Base-by-base conservation (phyloP, 2,113 vertebrate genomes). In the Motacilla alba region DNA sequence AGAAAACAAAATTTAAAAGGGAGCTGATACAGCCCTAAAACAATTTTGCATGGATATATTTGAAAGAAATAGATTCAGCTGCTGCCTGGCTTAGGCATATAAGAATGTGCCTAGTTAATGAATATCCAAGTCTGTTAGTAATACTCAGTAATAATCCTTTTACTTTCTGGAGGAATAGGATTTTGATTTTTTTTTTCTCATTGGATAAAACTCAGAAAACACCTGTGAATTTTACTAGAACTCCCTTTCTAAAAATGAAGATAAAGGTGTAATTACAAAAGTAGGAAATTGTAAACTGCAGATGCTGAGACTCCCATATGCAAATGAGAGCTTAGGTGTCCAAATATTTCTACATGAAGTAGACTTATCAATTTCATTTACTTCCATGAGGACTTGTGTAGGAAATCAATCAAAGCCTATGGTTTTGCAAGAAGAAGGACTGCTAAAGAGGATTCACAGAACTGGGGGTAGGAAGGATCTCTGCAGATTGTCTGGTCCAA, bases 381-480 rank as follows among this genome's bases (percentile, higher is more conserved):
- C 20, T 70, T 67, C 30, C 21, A n/a, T 0, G 0, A 83, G 31
- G 13, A 15, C 7, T 64, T 53, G 15, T 41, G 24, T 31, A 39
- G 46, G 41, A 73, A 66, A 87, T 26, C 58, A 91, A 66, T 31
- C 17, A 47, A 37, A 89, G 21, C 23, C 83, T 0, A 2, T 3
- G 1, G 3, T n/a, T 60, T 74, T 84, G 4, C 6, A 66, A 37
- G 24, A 78, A 35, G 10, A 47, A 44, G 28, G 49, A 58, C 7
- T 26, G 28, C 19, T 24, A 35, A 80, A 20, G 3, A 24, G 11
- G 13, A 74, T 62, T 60, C 68, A 58, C 12, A 53, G 28, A 47
- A 16, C 0, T 41, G 9, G 10, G 9, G 16, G 2, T 5, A 62
- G 55, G 16, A 83, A 27, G 20, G 28, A 39, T 14, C 12, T 49